Evolutionary conservation across 2,797 vertebrate species (phyloP), one percentile per base, ranked within the genome.

Genomic region (Odontamblyopus rebecca): DNA sequence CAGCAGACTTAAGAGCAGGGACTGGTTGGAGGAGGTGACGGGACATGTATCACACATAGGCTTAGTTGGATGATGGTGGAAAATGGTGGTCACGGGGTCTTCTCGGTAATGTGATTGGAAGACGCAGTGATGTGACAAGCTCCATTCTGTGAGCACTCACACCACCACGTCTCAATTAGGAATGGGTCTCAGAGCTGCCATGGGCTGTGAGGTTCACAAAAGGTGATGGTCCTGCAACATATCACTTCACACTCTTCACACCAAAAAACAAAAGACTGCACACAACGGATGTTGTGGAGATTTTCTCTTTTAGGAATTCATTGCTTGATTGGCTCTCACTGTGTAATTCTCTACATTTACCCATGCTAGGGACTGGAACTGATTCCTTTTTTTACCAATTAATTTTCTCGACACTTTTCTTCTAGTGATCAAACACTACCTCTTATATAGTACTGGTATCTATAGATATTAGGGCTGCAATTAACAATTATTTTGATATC

Each of bases 61-160:
- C 83, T 72, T 71, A 68, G 83, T 75, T 67, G 77, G 88, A 86
- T 90, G 89, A 90, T 90, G 86, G 88, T 79, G 86, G 85, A 89
- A 91, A 92, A 91, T 91, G 75, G 84, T 82, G 90, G 90, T 89
- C 85, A 86, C 76, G 84, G 86, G 90, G 84, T 77, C 77, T 69
- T 48, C 41, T 70, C 63, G 73, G 88, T 89, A 86, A 85, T 90
- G 84, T 54, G 74, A 54, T 72, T 71, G 73, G 69, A 80, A 82
- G 77, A 90, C 78, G 81, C 81, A 84, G 85, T 76, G 70, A 86
- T 78, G 82, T 85, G 88, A 87, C 83, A 74, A 70, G 79, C 78
- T 80, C 69, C 71, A 82, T 86, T 90, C 85, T 87, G 85, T 85
- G 80, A 76, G 81, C 85, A 86, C 81, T 83, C 83, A 80, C 81